Evolutionary conservation across 2,888 invertebrate genomes (phyloP).

Genomic region (Plutella xylostella): DNA sequence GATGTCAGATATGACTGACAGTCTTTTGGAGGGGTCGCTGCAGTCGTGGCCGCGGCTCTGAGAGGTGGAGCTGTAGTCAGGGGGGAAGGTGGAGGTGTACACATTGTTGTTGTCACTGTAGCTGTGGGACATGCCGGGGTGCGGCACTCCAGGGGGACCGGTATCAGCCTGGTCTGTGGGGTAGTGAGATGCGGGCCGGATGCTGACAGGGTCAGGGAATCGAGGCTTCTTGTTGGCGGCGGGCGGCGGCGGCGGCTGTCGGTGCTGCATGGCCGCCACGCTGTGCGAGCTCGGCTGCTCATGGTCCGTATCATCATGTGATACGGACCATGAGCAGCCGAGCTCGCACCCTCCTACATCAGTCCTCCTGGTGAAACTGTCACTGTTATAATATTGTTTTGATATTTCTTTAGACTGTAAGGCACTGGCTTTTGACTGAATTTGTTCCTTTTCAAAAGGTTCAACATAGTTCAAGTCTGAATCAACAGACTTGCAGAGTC

Average conservation of each 20-base stretch:
- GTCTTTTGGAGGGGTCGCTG: constrained; percentile 41
- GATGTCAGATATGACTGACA: constrained; percentile 60
- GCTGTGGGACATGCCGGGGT: constrained; percentile 39
- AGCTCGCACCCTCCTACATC: neutral
- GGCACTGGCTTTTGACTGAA: constrained; percentile 61
- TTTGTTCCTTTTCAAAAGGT: constrained; percentile 61
- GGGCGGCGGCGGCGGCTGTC: constrained; percentile 56
- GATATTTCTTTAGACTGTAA: constrained; percentile 51
- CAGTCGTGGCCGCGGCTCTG: constrained; percentile 25
- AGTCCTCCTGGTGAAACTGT: constrained; percentile 12
- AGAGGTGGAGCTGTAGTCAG: constrained; percentile 27
- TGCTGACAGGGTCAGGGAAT: constrained; percentile 59
- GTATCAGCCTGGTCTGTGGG: constrained; percentile 30
- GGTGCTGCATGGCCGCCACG: constrained; percentile 33
- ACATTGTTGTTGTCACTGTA: constrained; percentile 57
- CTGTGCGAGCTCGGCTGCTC: constrained; percentile 21
- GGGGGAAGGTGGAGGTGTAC: constrained; percentile 46
- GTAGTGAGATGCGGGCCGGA: constrained; percentile 59
- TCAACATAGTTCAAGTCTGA: constrained; percentile 62
- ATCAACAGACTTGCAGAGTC: constrained; percentile 59
- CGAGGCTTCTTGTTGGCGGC: constrained; percentile 52
- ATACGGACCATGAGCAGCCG: neutral
- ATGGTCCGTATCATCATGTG: constrained; percentile 7
- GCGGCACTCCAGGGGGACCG: neutral
- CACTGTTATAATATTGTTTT: constrained; percentile 40